Evolutionary conservation across 2,113 vertebrate species (phyloP).

Genomic region (Myrmecobius fasciatus): DNA sequence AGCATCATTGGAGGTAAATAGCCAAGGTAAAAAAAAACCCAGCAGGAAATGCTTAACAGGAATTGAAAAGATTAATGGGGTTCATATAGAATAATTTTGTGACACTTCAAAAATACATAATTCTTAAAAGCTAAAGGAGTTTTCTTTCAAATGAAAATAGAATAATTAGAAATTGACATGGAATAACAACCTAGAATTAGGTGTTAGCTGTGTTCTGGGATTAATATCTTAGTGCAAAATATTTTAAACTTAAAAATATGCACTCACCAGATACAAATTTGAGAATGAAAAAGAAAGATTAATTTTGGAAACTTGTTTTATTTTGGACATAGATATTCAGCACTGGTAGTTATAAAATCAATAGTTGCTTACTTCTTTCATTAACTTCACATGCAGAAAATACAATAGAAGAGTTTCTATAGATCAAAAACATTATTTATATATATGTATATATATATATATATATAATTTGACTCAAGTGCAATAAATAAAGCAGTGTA

Average conservation of each 20-base stretch:
- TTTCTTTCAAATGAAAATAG: not conserved
- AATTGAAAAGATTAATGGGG: not conserved
- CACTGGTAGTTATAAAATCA: not conserved
- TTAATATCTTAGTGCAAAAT: not conserved
- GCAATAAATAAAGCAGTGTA: not conserved
- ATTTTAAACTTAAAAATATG: not conserved
- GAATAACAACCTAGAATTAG: not conserved
- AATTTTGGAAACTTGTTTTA: not conserved
- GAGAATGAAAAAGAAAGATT: not conserved
- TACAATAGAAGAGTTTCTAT: not conserved
- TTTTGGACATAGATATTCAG: not conserved
- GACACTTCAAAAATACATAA: not conserved
- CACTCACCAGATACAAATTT: not conserved
- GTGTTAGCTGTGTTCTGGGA: not conserved
- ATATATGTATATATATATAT: too few species aligned
- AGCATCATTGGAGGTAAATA: not conserved
- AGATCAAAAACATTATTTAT: not conserved
- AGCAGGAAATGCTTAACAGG: slow-evolving; percentile 26
- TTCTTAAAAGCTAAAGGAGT: not conserved
- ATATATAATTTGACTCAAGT: slow-evolving; percentile 12
- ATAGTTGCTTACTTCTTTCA: not conserved
- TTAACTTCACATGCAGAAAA: not conserved
- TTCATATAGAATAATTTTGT: not conserved
- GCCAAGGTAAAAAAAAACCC: not conserved
- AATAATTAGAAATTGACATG: not conserved